phyloP scores from a whole-genome alignment of 2,888 invertebrate species.

The Arctia plantaginis region DNA sequence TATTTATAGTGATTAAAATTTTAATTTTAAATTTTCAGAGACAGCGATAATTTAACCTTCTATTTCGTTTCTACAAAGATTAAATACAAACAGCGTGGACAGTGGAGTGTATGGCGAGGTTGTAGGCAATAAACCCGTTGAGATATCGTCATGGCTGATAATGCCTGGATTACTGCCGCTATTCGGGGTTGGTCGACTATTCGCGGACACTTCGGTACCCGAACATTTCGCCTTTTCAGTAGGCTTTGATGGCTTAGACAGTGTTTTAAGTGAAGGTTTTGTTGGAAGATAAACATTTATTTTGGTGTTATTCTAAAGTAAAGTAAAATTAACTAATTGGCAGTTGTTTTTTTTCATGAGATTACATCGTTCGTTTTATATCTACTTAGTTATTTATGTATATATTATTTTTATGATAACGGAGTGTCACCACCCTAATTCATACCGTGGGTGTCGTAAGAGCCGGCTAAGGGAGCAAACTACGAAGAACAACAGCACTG shows the following conservation, averaged over 20 bases:
- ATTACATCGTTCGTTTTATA: no score
- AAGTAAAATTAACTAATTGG: neutral
- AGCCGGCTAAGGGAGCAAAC: no score
- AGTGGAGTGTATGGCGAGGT: slow-evolving; percentile 18
- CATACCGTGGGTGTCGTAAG: no score
- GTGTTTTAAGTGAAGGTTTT: slow-evolving; percentile 32
- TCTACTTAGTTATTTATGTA: no score
- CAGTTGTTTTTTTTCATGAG: no score
- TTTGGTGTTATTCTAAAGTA: neutral
- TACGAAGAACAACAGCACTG: no score
- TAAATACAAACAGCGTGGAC: slow-evolving; percentile 1
- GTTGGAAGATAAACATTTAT: neutral
- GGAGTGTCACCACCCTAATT: no score
- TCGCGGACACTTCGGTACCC: slow-evolving; percentile 14
- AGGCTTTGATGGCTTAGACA: slow-evolving; percentile 26
- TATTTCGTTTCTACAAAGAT: neutral
- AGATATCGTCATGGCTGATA: slow-evolving; percentile 47
- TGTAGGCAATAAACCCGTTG: slow-evolving; percentile 40
- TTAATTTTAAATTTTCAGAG: neutral
- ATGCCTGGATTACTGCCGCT: slow-evolving; percentile 41
- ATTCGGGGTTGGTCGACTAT: slow-evolving; percentile 19
- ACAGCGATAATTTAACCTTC: neutral
- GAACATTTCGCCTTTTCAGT: slow-evolving; percentile 32
- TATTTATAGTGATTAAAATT: no score
- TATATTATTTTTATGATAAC: no score